A percentile compares a stretch with the other conserved stretches of the same genome.
Evolutionary conservation across 2,797 vertebrate species (phyloP).

Genomic region (Xyrichtys novacula): DNA sequence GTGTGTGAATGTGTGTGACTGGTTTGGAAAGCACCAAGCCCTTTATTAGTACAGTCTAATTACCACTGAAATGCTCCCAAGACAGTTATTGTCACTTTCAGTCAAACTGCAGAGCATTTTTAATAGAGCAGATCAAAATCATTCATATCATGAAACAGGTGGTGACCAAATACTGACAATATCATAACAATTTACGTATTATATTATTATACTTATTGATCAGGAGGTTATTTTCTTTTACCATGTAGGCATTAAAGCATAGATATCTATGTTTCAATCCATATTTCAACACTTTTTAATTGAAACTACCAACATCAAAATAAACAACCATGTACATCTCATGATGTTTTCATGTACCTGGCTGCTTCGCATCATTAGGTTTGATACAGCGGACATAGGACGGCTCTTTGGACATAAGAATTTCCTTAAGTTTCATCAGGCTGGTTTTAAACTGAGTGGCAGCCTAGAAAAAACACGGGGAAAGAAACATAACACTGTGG

Average conservation of each 20-base stretch:
- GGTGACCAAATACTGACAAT: too few relatives aligned
- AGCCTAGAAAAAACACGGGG: conserved; percentile 80
- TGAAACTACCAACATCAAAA: not conserved
- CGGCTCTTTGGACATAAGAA: conserved; percentile 96
- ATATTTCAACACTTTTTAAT: not conserved
- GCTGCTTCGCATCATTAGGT: conserved; percentile 95
- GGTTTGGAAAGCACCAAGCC: too few relatives aligned
- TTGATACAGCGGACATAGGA: conserved; percentile 98
- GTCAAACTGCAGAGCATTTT: too few relatives aligned
- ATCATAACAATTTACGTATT: too few relatives aligned
- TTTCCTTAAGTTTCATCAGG: conserved; percentile 94
- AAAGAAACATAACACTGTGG: conserved; percentile 17
- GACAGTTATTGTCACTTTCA: too few relatives aligned
- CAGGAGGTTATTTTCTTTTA: too few relatives aligned
- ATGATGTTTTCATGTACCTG: conserved; percentile 81
- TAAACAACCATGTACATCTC: not conserved
- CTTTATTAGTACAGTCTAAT: too few relatives aligned
- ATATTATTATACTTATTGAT: too few relatives aligned
- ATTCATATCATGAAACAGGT: too few relatives aligned
- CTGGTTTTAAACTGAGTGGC: conserved; percentile 98
- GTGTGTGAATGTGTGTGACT: too few relatives aligned
- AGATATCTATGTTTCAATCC: not conserved
- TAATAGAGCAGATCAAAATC: too few relatives aligned
- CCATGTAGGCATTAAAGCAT: not conserved
- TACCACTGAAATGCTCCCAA: too few relatives aligned